Evolutionary conservation across 1,140 invertebrate species (phyloP).

Genomic region (Potamilus streckersoni): DNA sequence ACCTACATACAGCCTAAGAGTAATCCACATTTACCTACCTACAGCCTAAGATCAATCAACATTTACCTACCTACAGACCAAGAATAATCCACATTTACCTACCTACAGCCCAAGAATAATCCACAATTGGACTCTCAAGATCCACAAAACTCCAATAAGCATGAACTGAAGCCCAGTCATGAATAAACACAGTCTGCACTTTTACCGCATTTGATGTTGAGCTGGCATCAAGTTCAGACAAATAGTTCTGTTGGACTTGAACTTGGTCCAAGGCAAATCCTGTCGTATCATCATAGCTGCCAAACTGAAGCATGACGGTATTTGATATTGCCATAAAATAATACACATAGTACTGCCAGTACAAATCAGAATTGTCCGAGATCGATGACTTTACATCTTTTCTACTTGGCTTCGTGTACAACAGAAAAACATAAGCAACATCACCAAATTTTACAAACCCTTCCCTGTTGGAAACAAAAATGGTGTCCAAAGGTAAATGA

Average conservation of each 20-base stretch:
- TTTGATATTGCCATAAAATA: constrained; percentile 8
- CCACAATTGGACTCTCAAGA: constrained; percentile 27
- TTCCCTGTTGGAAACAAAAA: neutral
- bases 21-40: no score
- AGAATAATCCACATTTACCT: constrained; percentile 2
- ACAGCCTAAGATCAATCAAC: no score
- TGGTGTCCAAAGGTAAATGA: neutral
- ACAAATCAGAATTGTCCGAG: neutral
- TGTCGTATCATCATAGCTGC: neutral
- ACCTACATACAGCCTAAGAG: no score
- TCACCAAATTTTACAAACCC: constrained; percentile 13
- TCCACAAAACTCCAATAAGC: constrained; percentile 33
- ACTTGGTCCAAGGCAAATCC: constrained; percentile 22
- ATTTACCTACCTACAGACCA: constrained; percentile 40
- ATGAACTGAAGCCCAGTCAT: constrained; percentile 34
- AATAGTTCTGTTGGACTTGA: constrained; percentile 1
- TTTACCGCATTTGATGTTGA: neutral
- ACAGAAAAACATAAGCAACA: constrained; percentile 10
- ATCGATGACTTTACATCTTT: no score
- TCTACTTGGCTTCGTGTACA: constrained; percentile 10
- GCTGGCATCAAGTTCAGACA: neutral
- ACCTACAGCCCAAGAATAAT: constrained; percentile 42
- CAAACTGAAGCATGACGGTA: constrained; percentile 3
- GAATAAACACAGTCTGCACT: constrained; percentile 21
- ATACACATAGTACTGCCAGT: constrained; percentile 33